Percentiles rank a stretch among this genome's conserved stretches.
These are phyloP conservation scores for Macrosteles quadrilineatus DNA, from an alignment of 1,140 invertebrate genomes.

Conservation along the genomic window DNA sequence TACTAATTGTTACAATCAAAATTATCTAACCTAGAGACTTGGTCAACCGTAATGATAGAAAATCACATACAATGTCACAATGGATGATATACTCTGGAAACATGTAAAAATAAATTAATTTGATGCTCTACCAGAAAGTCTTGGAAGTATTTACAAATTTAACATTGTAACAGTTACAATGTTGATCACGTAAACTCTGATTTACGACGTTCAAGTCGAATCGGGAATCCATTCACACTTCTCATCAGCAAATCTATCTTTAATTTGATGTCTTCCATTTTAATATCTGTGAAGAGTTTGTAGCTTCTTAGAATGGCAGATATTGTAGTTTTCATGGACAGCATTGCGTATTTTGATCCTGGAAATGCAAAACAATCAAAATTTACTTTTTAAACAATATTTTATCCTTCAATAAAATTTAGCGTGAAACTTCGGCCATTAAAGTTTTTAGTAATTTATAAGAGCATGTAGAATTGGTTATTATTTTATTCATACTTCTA, in stretches of 20 bases:
- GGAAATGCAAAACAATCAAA: background rate
- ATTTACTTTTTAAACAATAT: background rate
- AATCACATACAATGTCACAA: too few species aligned
- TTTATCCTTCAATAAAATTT: background rate
- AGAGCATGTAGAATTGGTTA: background rate
- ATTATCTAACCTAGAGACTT: too few species aligned
- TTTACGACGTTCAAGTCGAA: slow-evolving; percentile 30
- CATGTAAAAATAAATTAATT: too few species aligned
- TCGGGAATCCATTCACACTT: slow-evolving; percentile 32
- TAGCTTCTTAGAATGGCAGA: slow-evolving; percentile 37
- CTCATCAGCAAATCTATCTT: slow-evolving; percentile 38
- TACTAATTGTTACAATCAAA: too few species aligned
- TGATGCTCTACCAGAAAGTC: too few species aligned
- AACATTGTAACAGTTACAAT: too few species aligned
- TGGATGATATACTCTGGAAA: too few species aligned
- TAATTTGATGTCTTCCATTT: slow-evolving; percentile 38
- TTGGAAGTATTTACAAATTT: too few species aligned
- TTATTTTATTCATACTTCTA: background rate
- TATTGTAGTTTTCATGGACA: slow-evolving; percentile 41
- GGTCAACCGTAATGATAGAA: too few species aligned
- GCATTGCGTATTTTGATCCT: slow-evolving; percentile 41
- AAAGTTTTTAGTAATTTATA: background rate
- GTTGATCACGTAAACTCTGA: too few species aligned
- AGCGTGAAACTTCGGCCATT: too few species aligned
- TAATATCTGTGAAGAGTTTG: slow-evolving; percentile 36